Percentiles rank a stretch among this genome's conserved stretches.
phyloP scores from a whole-genome alignment of 2,113 vertebrate species.

The Alethe castanea region DNA sequence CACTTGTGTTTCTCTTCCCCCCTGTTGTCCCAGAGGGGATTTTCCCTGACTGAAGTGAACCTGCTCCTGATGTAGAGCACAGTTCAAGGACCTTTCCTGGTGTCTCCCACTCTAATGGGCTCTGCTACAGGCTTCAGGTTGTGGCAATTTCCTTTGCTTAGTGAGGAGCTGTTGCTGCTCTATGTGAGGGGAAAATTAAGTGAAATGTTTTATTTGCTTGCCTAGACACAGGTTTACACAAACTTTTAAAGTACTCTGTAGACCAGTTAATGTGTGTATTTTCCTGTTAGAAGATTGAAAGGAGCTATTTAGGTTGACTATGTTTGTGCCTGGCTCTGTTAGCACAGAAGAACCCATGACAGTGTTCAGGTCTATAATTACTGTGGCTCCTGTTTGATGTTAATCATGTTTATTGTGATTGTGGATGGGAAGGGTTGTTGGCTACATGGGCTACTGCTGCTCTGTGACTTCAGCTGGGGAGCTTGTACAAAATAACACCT shows the following conservation, averaged over 20 bases:
- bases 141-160: not conserved
- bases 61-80: not conserved
- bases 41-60: not conserved
- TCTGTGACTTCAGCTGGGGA: not conserved
- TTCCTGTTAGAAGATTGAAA: slow-evolving; percentile 7
- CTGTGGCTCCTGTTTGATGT: not conserved
- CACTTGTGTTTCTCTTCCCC: not conserved
- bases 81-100: not conserved
- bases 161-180: not conserved
- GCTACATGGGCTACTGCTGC: not conserved
- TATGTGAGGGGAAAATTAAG: not conserved
- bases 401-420: not conserved
- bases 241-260: slow-evolving; percentile 1
- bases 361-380: not conserved
- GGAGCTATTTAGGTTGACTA: not conserved
- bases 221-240: not conserved
- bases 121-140: not conserved
- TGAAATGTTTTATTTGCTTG: slow-evolving; percentile 10
- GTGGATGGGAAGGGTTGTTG: not conserved
- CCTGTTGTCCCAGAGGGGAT: not conserved
- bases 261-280: not conserved
- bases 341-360: not conserved
- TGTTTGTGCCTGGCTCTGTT: not conserved
- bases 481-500: not conserved
- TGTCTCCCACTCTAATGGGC: not conserved